Base-by-base conservation (phyloP, 2,797 vertebrate species). In the Coccyzus lansbergi region DNA sequence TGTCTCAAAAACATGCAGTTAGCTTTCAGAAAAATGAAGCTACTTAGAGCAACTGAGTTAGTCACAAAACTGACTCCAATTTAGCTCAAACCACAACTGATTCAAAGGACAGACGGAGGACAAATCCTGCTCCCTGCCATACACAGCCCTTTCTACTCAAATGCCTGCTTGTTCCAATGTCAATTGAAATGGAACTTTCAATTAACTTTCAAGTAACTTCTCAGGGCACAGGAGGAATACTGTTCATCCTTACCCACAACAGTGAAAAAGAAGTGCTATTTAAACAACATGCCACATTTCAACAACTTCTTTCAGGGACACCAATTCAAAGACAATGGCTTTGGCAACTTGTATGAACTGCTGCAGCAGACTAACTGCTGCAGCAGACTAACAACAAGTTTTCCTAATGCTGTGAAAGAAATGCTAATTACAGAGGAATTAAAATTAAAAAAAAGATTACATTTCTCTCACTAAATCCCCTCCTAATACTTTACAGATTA, bases 401-500 rank as follows among this genome's bases (percentile, higher is more conserved):
- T 88, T 84, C 56, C 76, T 93, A 94, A 93, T 58, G 85, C 95
- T 84, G 52, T 70, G 83, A 94, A 92, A 91, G 80, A 95, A 93
- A 92, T 90, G 90, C 68, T 96, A 95, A 97, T 96, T 97, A 96
- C 60, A 74, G 80, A 77, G 90, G 91, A 93, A 97, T 96, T 96
- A 94, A 93, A 94, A 83, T 83, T 83, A 12, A 1, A 40, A 88
- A 88, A 96, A 94, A 93, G 26, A 97, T 96, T 95, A 86, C 81
- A 92, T 92, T 94, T 95, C 83, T 84, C 86, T 74, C 83, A 80
- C 85, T 90, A 97, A 97, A 97, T 92, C 93, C 92, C 85, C 49
- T 93, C 94, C 93, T 96, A 97, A 96, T 90, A 86, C 92, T 92
- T 90, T 77, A 62, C 86, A 96, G 95, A 94, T 97, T 97, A 95